phyloP scores from a whole-genome alignment of 2,888 invertebrate genomes.

The Galeopsomyia nigrocyanea region DNA sequence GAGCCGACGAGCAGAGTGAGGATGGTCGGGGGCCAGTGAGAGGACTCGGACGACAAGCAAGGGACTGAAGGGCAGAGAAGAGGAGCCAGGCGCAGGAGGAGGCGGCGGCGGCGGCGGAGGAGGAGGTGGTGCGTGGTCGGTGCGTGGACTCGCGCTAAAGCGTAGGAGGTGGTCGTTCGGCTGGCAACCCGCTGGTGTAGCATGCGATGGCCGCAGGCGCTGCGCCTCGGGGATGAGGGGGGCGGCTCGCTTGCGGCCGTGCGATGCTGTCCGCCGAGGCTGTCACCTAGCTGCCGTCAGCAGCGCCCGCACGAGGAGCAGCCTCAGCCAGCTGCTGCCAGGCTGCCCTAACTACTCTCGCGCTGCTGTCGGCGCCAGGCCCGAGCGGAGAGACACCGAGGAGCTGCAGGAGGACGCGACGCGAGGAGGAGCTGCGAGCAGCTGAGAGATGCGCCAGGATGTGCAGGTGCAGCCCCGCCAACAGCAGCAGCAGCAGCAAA shows the following conservation, averaged over 20 bases:
- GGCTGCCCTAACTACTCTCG: too few species aligned
- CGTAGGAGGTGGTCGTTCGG: too few species aligned
- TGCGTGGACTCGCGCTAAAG: too few species aligned
- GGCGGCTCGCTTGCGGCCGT: constrained; percentile 41
- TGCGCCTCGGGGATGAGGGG: constrained; percentile 46
- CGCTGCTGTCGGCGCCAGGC: constrained; percentile 37
- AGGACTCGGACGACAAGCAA: constrained; percentile 22
- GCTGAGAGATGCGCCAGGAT: too few species aligned
- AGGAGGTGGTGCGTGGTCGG: constrained; percentile 53
- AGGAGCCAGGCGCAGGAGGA: constrained; percentile 47
- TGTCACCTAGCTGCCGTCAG: constrained; percentile 7
- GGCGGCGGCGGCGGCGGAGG: constrained; percentile 48
- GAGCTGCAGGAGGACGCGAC: too few species aligned
- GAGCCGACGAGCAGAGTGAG: neutral
- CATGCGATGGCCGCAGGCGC: constrained; percentile 38
- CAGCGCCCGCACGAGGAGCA: neutral
- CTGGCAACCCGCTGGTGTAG: constrained; percentile 33
- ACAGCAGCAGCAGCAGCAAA: constrained; percentile 15
- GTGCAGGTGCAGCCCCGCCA: neutral
- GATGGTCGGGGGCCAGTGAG: constrained; percentile 12
- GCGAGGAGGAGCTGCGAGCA: neutral
- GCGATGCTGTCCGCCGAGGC: constrained; percentile 18
- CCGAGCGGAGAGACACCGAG: constrained; percentile 13
- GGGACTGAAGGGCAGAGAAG: constrained; percentile 24
- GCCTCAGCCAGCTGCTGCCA: too few species aligned